Evolutionary conservation across 1,140 invertebrate genomes (phyloP), one percentile per base, ranked within the genome.

Genomic region (Onthophagus taurus): DNA sequence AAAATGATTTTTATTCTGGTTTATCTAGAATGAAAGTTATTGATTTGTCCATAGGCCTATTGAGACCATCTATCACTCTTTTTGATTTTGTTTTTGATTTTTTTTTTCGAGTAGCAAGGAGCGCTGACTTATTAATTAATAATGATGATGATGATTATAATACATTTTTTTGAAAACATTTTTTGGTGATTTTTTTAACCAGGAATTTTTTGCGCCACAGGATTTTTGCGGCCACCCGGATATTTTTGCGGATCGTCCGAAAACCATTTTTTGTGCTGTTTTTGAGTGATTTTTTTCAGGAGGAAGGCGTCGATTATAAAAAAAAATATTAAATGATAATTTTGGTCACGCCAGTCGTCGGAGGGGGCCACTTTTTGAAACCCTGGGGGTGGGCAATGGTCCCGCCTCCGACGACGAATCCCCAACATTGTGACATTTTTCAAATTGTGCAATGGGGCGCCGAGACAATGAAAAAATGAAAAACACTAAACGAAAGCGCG

Each of bases 381-480:
- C 58, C 57, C 60, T n/a, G n/a, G 45, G 55, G 58, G 58, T 58
- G 58, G 60, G 57, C 55, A 47, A 46, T 47, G 49, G 55, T 31
- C 39, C 41, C 53, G 55, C 55, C 57, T 54, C 53, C 58, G 53
- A 41, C 56, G 23, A 37, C 35, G 13, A 11, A 4, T 44, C 57
- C 55, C 47, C 37, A 39, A 63, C 60, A 63, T 63, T 76, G 75
- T 78, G 76, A 76, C 76, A 77, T 76, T 77, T 77, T 77, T 77
- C 71, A 70, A 70, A 71, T 70, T 78, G 76, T 78, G 76, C 74
- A n/a, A 75, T 77, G 75, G 74, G 75, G 74, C 72, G 69, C 69
- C 72, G 74, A 75, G 75, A 71, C 67, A 66, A 54, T 51, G n/a
- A 50, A 48, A 33, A 33, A 33, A 33, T 2, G 13, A 4, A 21